phyloP scores from a whole-genome alignment of 2,888 invertebrate species.

The Caenorhabditis sp. region DNA sequence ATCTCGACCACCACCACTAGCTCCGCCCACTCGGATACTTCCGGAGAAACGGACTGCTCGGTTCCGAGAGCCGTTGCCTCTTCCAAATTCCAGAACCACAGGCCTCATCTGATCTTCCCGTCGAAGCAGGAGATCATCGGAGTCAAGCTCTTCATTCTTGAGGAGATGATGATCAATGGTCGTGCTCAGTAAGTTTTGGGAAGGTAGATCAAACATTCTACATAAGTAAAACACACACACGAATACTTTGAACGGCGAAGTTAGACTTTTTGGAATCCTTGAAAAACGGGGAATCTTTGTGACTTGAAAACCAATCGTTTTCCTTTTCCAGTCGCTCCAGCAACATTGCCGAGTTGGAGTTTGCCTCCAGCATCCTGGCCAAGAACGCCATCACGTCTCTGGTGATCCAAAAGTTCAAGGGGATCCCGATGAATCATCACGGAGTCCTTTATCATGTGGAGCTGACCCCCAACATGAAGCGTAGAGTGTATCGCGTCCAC shows the following conservation, averaged over 20 bases:
- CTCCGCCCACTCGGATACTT: background rate
- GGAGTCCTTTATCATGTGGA: slow-evolving; percentile 50
- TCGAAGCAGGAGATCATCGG: slow-evolving; percentile 1
- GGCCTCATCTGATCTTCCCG: slow-evolving; percentile 4
- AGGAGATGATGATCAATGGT: slow-evolving; percentile 2
- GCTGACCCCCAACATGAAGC: background rate
- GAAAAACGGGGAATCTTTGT: background rate
- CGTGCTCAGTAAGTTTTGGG: background rate
- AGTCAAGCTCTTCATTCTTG: slow-evolving; percentile 24
- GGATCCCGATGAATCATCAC: background rate
- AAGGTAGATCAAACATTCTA: too few relatives aligned
- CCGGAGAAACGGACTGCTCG: slow-evolving; percentile 12
- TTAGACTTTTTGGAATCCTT: background rate
- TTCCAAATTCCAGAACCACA: background rate
- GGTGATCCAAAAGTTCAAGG: background rate
- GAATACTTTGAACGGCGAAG: too few relatives aligned
- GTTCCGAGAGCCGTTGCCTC: background rate
- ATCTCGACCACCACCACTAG: background rate
- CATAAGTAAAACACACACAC: background rate
- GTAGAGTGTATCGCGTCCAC: slow-evolving; percentile 8
- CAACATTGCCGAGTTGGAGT: slow-evolving; percentile 32
- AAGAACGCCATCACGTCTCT: slow-evolving; percentile 1
- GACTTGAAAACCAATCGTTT: background rate
- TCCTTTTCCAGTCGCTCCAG: slow-evolving; percentile 14
- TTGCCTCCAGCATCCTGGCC: background rate